Evolutionary conservation across 1,140 invertebrate species (phyloP), one percentile per base, ranked within the genome.

Genomic region (Oedothorax gibbosus): DNA sequence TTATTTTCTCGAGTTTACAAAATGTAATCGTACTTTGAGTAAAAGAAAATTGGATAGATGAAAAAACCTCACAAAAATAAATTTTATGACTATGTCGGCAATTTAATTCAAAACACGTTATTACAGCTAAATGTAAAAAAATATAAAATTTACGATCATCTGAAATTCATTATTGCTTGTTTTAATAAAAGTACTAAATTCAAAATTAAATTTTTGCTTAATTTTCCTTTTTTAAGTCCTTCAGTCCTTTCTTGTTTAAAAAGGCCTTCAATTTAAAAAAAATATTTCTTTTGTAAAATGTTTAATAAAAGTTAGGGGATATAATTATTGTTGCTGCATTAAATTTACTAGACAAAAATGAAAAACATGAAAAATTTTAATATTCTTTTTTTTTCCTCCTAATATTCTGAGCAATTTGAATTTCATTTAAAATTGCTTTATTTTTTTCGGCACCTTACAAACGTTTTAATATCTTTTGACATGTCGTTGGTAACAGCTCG

Each of bases 391-490:
- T 11, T 35, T 79, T 68, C 51, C 54, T 79, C 57, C 57, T 79
- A 51, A 65, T 79, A 66, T 35, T 35, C 35, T 66, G n/a, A 20
- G 62, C 66, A 82, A 72, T 76, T 75, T 84, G 60, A 51, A 20
- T 84, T 84, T 84, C 81, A 75, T 84, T 84, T 75, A 66, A 75
- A 75, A 81, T 14, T 81, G 66, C 65, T 71, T 50, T 7, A 21
- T 60, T 4, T 60, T 66, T 65, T 82, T 82, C 66, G 50, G 9
- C 49, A 54, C 56, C 62, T 53, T 53, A 75, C 62, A 84, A 84
- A 84, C 71, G 62, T 72, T 84, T 84, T 75, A 84, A 84, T 84
- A 84, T 84, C 75, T 84, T 84, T 84, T 84, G 81, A 84, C 81
- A 75, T 53, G 72, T 84, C 66, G 21, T 84, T n/a, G 60, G 81